phyloP scores from a whole-genome alignment of 1,140 invertebrate genomes.

The Papilio aristodemus region DNA sequence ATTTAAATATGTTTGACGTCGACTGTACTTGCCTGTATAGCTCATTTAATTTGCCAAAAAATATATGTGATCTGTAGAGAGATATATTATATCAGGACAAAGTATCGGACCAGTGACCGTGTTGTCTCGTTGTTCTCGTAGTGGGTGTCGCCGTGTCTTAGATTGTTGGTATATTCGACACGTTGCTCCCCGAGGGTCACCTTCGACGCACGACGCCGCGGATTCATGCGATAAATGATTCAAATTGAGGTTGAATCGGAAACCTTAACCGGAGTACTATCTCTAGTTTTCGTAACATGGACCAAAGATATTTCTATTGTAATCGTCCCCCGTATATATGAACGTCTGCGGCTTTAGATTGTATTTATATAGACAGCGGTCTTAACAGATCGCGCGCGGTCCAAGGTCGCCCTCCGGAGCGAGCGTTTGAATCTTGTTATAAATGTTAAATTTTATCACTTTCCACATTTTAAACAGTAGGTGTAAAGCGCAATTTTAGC shows the following conservation, averaged over 20 bases:
- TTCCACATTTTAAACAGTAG: conserved; percentile 50
- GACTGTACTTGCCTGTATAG: conserved; percentile 46
- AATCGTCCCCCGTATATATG: conserved; percentile 29
- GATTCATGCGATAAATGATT: conserved; percentile 22
- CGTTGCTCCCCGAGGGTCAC: conserved; percentile 48
- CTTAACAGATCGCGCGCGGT: conserved; percentile 34
- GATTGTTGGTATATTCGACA: conserved; percentile 72
- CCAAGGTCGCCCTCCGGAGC: conserved; percentile 35
- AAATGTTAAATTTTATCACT: conserved; percentile 67
- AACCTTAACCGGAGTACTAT: conserved; percentile 9
- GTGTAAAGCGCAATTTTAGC: conserved; percentile 33
- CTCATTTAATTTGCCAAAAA: conserved; percentile 69
- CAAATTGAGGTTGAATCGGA: conserved; percentile 12
- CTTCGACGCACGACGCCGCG: conserved; percentile 36
- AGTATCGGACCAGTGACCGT: conserved; percentile 75
- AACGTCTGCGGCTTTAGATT: conserved; percentile 22
- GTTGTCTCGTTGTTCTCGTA: conserved; percentile 72
- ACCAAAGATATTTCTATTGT: conserved; percentile 42
- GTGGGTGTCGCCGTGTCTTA: conserved; percentile 68
- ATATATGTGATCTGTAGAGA: conserved; percentile 72
- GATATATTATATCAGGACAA: conserved; percentile 56
- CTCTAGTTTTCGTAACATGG: conserved; percentile 41
- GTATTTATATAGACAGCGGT: conserved; percentile 25
- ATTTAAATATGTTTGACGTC: background rate
- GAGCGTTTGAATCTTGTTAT: conserved; percentile 56